Conservation (phyloP, 1,140 invertebrate species). For the Caenorhabditis remanei region DNA sequence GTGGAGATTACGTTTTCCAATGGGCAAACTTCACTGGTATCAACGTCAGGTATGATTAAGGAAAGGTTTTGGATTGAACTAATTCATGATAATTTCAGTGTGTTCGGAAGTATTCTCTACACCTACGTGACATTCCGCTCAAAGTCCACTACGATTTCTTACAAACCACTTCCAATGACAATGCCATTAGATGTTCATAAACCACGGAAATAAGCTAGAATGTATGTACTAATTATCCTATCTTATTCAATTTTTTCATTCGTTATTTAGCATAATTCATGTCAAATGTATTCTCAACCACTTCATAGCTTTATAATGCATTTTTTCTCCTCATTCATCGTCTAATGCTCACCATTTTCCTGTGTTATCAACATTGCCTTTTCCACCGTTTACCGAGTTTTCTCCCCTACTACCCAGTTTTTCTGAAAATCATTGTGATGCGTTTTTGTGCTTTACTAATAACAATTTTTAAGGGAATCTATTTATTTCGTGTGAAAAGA, state of each 20-base stretch:
- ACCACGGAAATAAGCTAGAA: not conserved
- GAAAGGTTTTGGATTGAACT: not conserved
- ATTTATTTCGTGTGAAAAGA: not conserved
- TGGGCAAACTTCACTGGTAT: constrained; percentile 93
- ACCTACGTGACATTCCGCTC: constrained; percentile 77
- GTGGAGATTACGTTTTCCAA: constrained; percentile 95
- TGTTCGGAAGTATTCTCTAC: constrained; percentile 75
- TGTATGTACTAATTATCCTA: not conserved
- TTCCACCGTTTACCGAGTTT: not conserved
- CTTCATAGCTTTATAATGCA: constrained; percentile 46
- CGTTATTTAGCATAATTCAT: constrained; percentile 30
- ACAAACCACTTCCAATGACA: constrained; percentile 46
- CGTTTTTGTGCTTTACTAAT: not conserved
- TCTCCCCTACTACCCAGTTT: not conserved
- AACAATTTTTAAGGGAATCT: not conserved
- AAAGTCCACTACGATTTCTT: constrained; percentile 61
- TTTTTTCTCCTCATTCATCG: not conserved
- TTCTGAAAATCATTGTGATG: no score
- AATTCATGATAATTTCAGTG: constrained; percentile 65
- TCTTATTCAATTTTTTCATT: not conserved
- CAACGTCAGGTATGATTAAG: constrained; percentile 82
- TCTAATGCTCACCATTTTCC: not conserved
- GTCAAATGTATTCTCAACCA: constrained; percentile 37
- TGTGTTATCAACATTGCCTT: constrained; percentile 41
- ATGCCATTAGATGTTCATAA: constrained; percentile 22